Evolutionary conservation across 2,797 vertebrate genomes (phyloP).

Genomic region (Mormyrus proboscirostris): DNA sequence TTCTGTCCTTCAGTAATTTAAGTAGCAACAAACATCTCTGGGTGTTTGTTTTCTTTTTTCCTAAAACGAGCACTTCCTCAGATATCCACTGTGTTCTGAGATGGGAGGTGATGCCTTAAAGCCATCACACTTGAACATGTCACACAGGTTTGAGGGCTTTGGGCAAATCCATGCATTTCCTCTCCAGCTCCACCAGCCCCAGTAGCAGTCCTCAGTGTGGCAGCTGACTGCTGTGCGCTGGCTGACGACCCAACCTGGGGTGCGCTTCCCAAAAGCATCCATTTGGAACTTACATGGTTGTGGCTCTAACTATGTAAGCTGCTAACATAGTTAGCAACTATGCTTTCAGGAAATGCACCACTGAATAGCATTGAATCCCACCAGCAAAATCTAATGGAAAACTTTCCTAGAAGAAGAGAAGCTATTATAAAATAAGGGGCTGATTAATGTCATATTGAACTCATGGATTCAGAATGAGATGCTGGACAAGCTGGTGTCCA

Average conservation of each 20-base stretch:
- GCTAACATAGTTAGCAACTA: not conserved
- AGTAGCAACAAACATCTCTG: conserved; percentile 12
- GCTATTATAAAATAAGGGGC: not conserved
- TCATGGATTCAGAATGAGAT: not conserved
- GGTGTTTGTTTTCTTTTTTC: not conserved
- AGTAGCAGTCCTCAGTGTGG: conserved; percentile 23
- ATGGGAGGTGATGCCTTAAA: not conserved
- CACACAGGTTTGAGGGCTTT: not conserved
- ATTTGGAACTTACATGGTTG: not conserved
- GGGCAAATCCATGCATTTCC: not conserved
- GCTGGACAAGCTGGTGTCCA: not conserved
- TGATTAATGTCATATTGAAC: not conserved
- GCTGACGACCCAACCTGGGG: conserved; percentile 23
- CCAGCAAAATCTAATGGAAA: not conserved
- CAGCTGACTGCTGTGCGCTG: conserved; percentile 22
- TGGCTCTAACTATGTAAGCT: not conserved
- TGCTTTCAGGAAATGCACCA: not conserved
- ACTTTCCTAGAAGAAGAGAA: not conserved
- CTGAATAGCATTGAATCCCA: not conserved
- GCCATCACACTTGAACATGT: not conserved
- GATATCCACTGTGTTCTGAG: not conserved
- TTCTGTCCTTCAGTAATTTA: not conserved
- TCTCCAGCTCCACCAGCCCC: conserved; percentile 15
- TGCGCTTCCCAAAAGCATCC: not conserved
- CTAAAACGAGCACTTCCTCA: not conserved